These are phyloP conservation scores for Achroia grisella DNA, from an alignment of 1,140 invertebrate genomes.

Conservation along the genomic window DNA sequence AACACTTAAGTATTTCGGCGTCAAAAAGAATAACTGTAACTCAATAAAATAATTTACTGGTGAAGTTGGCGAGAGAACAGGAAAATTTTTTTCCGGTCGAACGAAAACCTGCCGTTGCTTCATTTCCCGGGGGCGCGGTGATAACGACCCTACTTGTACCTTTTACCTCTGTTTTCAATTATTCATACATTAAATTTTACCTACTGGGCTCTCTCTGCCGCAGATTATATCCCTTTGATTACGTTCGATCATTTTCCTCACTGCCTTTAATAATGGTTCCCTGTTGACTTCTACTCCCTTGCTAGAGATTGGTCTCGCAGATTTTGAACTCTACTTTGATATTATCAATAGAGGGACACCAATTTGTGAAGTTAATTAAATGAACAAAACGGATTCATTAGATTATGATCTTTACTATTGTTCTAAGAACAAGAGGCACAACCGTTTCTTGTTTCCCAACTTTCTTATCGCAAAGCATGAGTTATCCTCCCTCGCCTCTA, in stretches of 20 bases:
- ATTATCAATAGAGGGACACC: slow-evolving; percentile 22
- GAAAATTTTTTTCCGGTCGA: slow-evolving; percentile 40
- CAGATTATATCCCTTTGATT: slow-evolving; percentile 35
- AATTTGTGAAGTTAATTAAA: slow-evolving; percentile 45
- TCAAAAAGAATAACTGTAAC: slow-evolving; percentile 8
- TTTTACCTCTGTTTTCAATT: slow-evolving; percentile 58
- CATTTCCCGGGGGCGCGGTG: slow-evolving; percentile 45
- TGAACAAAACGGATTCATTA: slow-evolving; percentile 32
- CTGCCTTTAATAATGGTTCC: slow-evolving; percentile 14
- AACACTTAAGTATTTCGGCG: no score
- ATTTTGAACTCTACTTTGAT: slow-evolving; percentile 9
- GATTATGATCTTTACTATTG: slow-evolving; percentile 39
- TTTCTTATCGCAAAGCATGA: slow-evolving; percentile 24
- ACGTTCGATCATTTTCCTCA: slow-evolving; percentile 27
- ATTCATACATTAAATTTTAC: slow-evolving; percentile 56
- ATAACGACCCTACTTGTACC: slow-evolving; percentile 53
- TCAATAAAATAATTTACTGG: slow-evolving; percentile 17
- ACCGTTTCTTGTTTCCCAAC: slow-evolving; percentile 14
- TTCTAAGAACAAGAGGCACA: slow-evolving; percentile 10
- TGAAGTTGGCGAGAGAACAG: slow-evolving; percentile 16
- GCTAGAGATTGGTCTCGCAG: slow-evolving; percentile 5
- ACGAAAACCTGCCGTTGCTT: slow-evolving; percentile 39
- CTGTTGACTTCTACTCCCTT: slow-evolving; percentile 5
- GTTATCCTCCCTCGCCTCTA: slow-evolving; percentile 14
- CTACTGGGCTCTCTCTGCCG: slow-evolving; percentile 18